Evolutionary conservation across 2,797 vertebrate genomes (phyloP), one percentile per base, ranked within the genome.

Genomic region (Chiroxiphia lanceolata): DNA sequence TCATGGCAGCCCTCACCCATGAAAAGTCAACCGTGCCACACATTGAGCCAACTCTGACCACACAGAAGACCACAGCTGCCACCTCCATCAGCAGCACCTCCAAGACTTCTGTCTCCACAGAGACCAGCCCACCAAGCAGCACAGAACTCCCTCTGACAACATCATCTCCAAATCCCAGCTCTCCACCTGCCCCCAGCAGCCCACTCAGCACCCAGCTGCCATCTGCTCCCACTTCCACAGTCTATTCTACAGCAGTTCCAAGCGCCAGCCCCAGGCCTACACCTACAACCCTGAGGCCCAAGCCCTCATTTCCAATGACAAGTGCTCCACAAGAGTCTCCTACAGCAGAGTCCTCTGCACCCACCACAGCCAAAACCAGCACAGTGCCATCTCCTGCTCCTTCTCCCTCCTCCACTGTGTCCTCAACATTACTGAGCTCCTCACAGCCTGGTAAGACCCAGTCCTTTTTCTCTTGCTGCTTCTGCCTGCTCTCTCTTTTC

Each of bases 1-100:
- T 69, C 50, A 51, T 10, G 2, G 6, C 56, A 89, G 87, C 56
- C 15, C 3, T 33, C 29, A 72, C 53, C 22, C 42, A 29, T 1
- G 2, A 44, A 50, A 9, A 12, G 33, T 50, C 79, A 25, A 47
- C 65, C 2, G 3, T 31, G 25, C 33, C 84, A 21, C 53, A 59
- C n/a, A 4, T 33, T 3, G 7, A 36, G 15, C 51, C 61, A 0
- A 63, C n/a, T 1, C 3, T 11, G 1, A 27, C 51, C 57, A 15
- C 17, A 1, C n/a, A 50, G 4, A 45, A 70, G 20, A 89, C 61
- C 21, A 48, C 56, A 1, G 3, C 10, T 4, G 1, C 15, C 13
- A 93, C 91, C 10, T 29, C 70, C 0, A 4, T 47, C n/a, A 53
- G 23, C 57, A 94, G 70, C 20, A 93, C 94, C 2, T 15, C 75